Evolutionary conservation across 2,797 vertebrate genomes (phyloP).

Genomic region (Chloroceryle inda): DNA sequence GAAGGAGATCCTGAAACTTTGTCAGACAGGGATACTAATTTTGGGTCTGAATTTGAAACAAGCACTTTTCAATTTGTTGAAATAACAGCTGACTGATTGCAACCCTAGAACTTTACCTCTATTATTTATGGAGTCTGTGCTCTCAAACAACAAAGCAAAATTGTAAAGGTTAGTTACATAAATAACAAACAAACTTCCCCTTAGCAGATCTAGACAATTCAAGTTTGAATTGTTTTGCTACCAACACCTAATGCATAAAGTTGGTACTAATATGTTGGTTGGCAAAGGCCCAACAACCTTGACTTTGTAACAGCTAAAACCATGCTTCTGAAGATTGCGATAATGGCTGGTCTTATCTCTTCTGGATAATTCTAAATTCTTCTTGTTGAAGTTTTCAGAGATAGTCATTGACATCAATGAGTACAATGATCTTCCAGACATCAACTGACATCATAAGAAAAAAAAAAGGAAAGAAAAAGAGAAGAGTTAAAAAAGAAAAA

Average conservation of each 20-base stretch:
- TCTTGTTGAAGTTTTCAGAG: not conserved
- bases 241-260: not conserved
- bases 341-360: not conserved
- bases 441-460: not conserved
- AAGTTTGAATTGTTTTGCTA: constrained; percentile 19
- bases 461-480: not conserved
- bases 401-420: not conserved
- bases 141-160: constrained; percentile 30
- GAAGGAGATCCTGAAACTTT: not conserved
- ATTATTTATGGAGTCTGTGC: constrained; percentile 1
- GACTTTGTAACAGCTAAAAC: not conserved
- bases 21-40: not conserved
- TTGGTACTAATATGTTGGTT: not conserved
- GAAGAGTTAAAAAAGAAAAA: no score
- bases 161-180: constrained; percentile 34
- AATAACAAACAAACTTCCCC: constrained; percentile 1
- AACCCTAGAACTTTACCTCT: not conserved
- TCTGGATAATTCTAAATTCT: constrained; percentile 3
- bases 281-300: not conserved
- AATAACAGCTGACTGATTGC: constrained; percentile 21
- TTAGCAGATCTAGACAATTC: constrained; percentile 12
- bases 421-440: not conserved
- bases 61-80: constrained; percentile 5
- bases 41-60: not conserved
- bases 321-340: not conserved